Base-by-base conservation (phyloP, 2,113 vertebrate species). In the Petromus typicus region DNA sequence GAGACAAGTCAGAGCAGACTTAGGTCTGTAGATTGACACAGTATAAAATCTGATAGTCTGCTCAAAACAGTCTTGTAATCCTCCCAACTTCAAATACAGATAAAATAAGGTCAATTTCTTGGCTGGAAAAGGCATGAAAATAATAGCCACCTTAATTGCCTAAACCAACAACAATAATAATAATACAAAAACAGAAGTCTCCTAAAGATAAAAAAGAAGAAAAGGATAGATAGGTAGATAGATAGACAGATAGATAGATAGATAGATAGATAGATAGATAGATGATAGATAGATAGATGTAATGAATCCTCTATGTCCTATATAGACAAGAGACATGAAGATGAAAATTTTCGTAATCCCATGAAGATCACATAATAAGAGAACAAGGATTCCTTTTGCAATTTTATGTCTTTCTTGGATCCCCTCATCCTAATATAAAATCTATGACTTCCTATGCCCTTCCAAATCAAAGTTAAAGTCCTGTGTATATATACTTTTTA, bases 381-480 rank as follows among this genome's bases (percentile, higher is more conserved):
- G 10, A 67, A 86, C 23, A 63, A 13, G 79, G 7, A 90, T 48
- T 73, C 22, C 5, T n/a, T 90, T 91, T 89, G 17, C 14, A 20
- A 89, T 71, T 93, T 83, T 61, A 71, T 87, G 30, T 61, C 25
- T 61, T 71, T 59, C 40, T 51, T 32, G 8, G 25, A 48, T 32
- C 3, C 6, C 79, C 86, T 89, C 16, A 93, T 3, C 3, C 9
- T 80, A 86, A 25, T 27, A 79, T 16, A 34, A 83, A 63, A 89
- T 94, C 2, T 90, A 64, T 82, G 61, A 63, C 63, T 63, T 7
- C 8, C 25, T 91, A 1, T 75, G 14, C 7, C 9, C 8, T 84
- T 64, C 18, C 30, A 86, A 27, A 80, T 54, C 30, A 91, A 90
- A 94, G 18, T 37, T 87, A 76, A 89, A 71, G 84, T 93, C 8